Evolutionary conservation across 2,113 vertebrate species (phyloP).

Genomic region (Chlamydotis undulata): DNA sequence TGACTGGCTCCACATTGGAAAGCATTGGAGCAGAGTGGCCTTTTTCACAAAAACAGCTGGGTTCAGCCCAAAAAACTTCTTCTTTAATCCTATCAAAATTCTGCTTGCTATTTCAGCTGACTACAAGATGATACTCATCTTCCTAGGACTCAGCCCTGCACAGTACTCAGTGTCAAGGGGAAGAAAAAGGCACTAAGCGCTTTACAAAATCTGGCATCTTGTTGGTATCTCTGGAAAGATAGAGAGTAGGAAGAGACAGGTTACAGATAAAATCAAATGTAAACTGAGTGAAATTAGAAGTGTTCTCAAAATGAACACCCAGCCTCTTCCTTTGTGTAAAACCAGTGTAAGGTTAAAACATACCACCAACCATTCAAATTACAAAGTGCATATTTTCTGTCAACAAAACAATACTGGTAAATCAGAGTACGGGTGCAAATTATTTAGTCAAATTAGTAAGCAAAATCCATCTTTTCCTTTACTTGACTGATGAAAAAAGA

Average conservation of each 20-base stretch:
- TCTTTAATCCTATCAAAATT: not conserved
- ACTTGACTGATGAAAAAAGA: not conserved
- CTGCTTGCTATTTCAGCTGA: not conserved
- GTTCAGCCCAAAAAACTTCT: not conserved
- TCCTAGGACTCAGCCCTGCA: not conserved
- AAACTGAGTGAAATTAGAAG: not conserved
- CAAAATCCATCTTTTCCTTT: not conserved
- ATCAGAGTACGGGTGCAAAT: not conserved
- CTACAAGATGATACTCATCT: not conserved
- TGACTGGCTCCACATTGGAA: not conserved
- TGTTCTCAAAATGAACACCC: not conserved
- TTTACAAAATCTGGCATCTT: not conserved
- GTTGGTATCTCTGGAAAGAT: not conserved
- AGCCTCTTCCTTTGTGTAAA: not conserved
- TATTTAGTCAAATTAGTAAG: not conserved
- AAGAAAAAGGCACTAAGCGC: not conserved
- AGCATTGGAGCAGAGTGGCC: not conserved
- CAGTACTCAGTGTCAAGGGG: accelerated
- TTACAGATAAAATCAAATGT: not conserved
- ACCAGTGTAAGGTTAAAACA: not conserved
- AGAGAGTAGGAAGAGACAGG: not conserved
- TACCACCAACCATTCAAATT: not conserved
- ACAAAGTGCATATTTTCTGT: not conserved
- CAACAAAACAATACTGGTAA: not conserved
- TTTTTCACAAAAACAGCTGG: not conserved